Conservation (phyloP, 2,797 vertebrate species). For the Coregonus suidteri region DNA sequence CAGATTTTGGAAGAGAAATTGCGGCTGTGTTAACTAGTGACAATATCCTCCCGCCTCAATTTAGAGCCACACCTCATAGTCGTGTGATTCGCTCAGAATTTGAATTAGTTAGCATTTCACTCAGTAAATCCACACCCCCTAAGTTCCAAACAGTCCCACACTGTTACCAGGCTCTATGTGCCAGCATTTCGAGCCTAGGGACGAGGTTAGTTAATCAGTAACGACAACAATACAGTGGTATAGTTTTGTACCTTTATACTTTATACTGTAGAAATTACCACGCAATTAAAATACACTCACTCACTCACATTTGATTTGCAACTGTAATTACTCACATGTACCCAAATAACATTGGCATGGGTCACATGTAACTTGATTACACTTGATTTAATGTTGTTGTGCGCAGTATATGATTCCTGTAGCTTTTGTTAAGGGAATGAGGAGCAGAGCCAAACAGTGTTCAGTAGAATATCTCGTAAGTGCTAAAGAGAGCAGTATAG, state of each 20-base stretch:
- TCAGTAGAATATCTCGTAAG: too few relatives aligned
- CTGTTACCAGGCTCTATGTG: background rate
- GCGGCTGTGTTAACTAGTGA: too few relatives aligned
- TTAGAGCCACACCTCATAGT: too few relatives aligned
- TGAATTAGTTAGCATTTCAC: too few relatives aligned
- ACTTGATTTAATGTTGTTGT: background rate
- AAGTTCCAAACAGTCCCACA: too few relatives aligned
- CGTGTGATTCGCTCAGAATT: too few relatives aligned
- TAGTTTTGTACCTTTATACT: conserved; percentile 32
- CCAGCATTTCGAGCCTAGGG: too few relatives aligned
- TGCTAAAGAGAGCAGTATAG: too few relatives aligned
- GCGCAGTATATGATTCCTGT: background rate
- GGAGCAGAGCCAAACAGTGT: background rate
- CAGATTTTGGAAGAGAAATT: too few relatives aligned
- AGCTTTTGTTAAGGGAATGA: background rate
- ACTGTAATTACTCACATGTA: background rate
- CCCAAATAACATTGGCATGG: background rate
- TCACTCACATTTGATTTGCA: background rate
- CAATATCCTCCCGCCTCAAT: too few relatives aligned
- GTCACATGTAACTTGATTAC: background rate
- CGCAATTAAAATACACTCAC: background rate
- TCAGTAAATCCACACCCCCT: too few relatives aligned
- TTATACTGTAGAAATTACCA: conserved; percentile 2
- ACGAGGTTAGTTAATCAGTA: too few relatives aligned
- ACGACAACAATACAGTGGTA: conserved; percentile 35